Conservation (phyloP, 2,113 vertebrate species). For the Hydrolagus affinis region DNA sequence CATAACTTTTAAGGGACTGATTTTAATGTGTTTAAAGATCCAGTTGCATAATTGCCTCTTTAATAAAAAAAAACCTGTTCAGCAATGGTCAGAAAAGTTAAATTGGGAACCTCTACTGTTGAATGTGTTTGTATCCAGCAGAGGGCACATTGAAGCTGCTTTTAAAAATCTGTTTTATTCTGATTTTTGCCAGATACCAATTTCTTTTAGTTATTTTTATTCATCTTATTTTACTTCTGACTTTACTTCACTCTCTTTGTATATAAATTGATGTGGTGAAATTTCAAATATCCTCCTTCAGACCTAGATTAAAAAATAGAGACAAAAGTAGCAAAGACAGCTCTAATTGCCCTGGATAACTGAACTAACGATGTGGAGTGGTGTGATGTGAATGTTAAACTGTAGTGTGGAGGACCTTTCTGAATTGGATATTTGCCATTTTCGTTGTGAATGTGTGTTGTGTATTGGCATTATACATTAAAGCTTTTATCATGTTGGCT, state of each 20-base stretch:
- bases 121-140: slow-evolving; percentile 16
- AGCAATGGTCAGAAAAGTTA: too few species aligned
- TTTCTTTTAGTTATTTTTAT: too few species aligned
- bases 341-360: neutral
- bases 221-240: too few species aligned
- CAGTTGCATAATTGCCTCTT: too few species aligned
- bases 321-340: neutral
- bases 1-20: too few species aligned
- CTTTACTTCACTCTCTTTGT: too few species aligned
- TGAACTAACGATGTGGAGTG: neutral
- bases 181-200: too few species aligned
- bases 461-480: neutral
- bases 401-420: neutral
- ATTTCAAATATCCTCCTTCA: neutral
- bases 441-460: neutral
- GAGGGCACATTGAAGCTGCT: slow-evolving; percentile 19
- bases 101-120: neutral
- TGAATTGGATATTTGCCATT: neutral
- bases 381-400: neutral
- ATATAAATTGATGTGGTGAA: too few species aligned
- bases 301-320: neutral
- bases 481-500: neutral
- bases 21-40: too few species aligned
- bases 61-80: too few species aligned
- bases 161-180: neutral